A percentile compares a stretch with the other conserved stretches of the same genome.
Evolutionary conservation across 2,888 invertebrate species (phyloP).

Genomic region (Nudaria mundana): DNA sequence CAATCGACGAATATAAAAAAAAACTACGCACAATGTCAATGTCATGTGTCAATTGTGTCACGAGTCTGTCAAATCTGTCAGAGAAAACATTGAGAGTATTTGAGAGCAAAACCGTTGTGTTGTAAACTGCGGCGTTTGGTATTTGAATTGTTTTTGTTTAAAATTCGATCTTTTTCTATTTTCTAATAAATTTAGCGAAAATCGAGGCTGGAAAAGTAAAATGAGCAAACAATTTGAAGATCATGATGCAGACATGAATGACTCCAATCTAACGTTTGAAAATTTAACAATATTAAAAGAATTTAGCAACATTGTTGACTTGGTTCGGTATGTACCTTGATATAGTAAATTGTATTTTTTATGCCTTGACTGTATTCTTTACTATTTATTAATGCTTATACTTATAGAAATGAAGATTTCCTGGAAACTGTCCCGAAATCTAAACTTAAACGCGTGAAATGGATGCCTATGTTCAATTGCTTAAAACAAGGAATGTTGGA

Average conservation of each 20-base stretch:
- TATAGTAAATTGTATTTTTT: too few species aligned
- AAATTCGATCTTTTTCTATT: too few species aligned
- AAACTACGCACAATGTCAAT: too few species aligned
- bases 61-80: too few species aligned
- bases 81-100: too few species aligned
- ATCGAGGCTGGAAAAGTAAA: slow-evolving; percentile 11
- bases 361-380: too few species aligned
- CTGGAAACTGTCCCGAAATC: slow-evolving; percentile 66
- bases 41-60: too few species aligned
- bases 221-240: slow-evolving; percentile 55
- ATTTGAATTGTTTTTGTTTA: too few species aligned
- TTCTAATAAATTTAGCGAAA: too few species aligned
- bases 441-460: slow-evolving; percentile 64
- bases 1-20: too few species aligned
- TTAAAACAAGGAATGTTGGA: slow-evolving; percentile 65
- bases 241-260: slow-evolving; percentile 49
- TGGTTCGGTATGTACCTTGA: slow-evolving; percentile 50
- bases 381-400: not conserved
- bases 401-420: slow-evolving; percentile 71
- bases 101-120: too few species aligned
- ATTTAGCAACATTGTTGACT: slow-evolving; percentile 64
- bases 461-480: slow-evolving; percentile 69
- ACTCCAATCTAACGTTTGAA: slow-evolving; percentile 56
- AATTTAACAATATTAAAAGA: slow-evolving; percentile 68
- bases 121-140: too few species aligned